These are phyloP conservation scores for Simalia tracyae DNA, from an alignment of 2,797 vertebrate species.

Conservation along the genomic window DNA sequence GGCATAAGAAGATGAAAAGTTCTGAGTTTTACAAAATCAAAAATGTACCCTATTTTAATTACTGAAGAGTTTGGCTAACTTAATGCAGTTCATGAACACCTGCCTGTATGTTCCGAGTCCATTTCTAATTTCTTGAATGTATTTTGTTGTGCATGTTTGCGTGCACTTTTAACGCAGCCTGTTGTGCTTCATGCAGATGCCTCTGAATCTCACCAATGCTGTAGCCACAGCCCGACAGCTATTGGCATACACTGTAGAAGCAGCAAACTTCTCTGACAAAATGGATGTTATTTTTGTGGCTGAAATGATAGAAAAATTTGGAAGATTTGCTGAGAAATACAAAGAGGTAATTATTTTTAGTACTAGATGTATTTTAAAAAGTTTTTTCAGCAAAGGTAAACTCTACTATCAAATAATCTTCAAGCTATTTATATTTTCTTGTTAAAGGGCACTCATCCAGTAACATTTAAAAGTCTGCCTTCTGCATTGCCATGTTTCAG, in stretches of 20 bases:
- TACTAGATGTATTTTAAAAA: slow-evolving; percentile 36
- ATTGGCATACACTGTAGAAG: slow-evolving; percentile 89
- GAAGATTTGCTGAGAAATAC: slow-evolving; percentile 92
- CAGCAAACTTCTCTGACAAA: slow-evolving; percentile 97
- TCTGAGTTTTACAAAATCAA: not conserved
- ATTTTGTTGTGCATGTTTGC: not conserved
- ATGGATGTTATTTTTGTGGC: slow-evolving; percentile 98
- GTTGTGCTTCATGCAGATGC: slow-evolving; percentile 79
- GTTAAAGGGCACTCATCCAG: slow-evolving; percentile 24
- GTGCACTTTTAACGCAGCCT: not conserved
- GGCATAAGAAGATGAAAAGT: not conserved
- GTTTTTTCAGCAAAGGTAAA: slow-evolving; percentile 20
- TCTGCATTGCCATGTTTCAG: slow-evolving; percentile 47
- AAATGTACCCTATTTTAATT: not conserved
- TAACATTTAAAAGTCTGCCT: not conserved
- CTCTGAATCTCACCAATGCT: slow-evolving; percentile 92
- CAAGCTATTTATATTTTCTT: slow-evolving; percentile 38
- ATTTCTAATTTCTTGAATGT: not conserved
- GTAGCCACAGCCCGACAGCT: slow-evolving; percentile 88
- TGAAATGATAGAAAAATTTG: slow-evolving; percentile 98
- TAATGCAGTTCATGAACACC: not conserved
- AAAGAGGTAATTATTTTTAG: slow-evolving; percentile 84
- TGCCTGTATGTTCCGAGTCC: not conserved
- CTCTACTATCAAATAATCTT: not conserved
- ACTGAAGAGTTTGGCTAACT: not conserved